Evolutionary conservation across 2,113 vertebrate genomes (phyloP).

Genomic region (Hydrolagus affinis): DNA sequence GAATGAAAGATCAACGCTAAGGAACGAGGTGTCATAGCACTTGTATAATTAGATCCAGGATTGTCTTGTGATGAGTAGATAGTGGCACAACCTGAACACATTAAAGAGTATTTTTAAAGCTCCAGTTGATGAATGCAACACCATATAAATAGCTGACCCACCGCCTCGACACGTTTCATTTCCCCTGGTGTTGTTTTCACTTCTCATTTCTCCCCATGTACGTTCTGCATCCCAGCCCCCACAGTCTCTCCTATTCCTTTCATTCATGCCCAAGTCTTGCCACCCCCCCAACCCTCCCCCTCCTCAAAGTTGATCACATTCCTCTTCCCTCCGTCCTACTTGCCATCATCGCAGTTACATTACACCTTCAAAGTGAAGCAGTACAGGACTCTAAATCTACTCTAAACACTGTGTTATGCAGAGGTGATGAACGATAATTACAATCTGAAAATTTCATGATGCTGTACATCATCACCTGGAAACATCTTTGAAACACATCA

Average conservation of each 20-base stretch:
- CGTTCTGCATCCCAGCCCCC: neutral
- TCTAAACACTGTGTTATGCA: too few species aligned
- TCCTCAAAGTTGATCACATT: neutral
- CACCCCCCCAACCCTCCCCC: neutral
- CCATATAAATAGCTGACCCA: neutral
- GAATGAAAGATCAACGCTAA: neutral
- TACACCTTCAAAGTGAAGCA: too few species aligned
- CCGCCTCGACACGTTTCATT: too few species aligned
- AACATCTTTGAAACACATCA: too few species aligned
- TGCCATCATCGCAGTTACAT: too few species aligned
- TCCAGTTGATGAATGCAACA: neutral
- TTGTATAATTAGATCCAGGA: neutral
- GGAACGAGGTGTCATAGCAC: neutral
- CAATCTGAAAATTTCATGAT: too few species aligned
- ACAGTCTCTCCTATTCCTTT: neutral
- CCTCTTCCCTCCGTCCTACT: neutral
- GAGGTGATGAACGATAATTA: too few species aligned
- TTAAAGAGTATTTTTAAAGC: neutral
- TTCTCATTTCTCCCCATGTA: neutral
- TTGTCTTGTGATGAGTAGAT: neutral
- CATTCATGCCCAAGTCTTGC: neutral
- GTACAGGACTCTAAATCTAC: too few species aligned
- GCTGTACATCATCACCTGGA: too few species aligned
- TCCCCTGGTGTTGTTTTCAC: neutral
- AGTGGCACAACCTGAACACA: neutral